phyloP scores from a whole-genome alignment of 2,797 vertebrate genomes.

The Meriones psammophilus region DNA sequence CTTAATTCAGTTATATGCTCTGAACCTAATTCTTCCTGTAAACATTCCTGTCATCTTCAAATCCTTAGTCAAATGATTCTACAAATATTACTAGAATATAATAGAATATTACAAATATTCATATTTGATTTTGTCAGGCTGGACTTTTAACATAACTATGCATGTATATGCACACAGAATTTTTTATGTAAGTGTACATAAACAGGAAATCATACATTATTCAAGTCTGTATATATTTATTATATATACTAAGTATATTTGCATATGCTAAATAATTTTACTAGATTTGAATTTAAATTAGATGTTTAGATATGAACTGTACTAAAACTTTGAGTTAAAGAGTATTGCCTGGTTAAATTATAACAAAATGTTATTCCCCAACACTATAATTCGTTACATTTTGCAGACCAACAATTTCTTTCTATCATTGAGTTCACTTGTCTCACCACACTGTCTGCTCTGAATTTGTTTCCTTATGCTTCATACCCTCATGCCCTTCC shows the following conservation, averaged over 20 bases:
- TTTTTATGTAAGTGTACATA: background rate
- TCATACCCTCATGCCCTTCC: background rate
- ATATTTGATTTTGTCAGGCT: background rate
- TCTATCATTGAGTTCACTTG: background rate
- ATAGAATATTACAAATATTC: background rate
- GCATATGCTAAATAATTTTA: background rate
- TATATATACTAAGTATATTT: background rate
- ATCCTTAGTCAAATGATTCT: conserved; percentile 25
- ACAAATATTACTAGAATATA: conserved; percentile 27
- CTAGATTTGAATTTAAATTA: background rate
- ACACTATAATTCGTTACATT: background rate
- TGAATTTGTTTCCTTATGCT: background rate
- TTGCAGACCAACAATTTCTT: conserved; percentile 6
- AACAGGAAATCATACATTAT: background rate
- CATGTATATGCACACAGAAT: background rate
- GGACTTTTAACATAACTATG: background rate
- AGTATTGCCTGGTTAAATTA: background rate
- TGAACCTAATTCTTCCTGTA: background rate
- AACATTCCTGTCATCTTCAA: conserved; percentile 8
- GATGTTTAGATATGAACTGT: background rate
- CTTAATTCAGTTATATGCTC: conserved; percentile 63
- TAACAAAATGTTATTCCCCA: background rate
- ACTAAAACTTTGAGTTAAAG: conserved; percentile 22
- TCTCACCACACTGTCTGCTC: background rate
- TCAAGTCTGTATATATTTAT: background rate